Evolutionary conservation across 2,888 invertebrate species (phyloP).

Genomic region (Apodemia mormo): DNA sequence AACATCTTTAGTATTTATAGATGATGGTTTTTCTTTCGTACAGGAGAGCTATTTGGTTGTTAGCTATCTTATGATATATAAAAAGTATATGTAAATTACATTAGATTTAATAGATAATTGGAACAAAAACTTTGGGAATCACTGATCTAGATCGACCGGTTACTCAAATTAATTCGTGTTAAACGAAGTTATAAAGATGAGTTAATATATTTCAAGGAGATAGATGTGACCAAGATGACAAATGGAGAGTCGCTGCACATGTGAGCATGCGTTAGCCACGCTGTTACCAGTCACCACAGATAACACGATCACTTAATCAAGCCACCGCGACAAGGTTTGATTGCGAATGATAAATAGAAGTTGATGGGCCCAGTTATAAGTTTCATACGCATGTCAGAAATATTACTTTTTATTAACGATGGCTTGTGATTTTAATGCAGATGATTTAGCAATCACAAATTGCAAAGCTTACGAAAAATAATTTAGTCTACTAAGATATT

Average conservation of each 20-base stretch:
- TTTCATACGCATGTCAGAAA: constrained; percentile 21
- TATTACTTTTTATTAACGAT: constrained; percentile 21
- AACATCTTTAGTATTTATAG: no score
- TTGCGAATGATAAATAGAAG: constrained; percentile 64
- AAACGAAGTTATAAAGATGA: constrained; percentile 47
- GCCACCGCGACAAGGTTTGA: constrained; percentile 58
- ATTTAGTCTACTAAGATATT: no score
- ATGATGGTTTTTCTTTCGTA: no score
- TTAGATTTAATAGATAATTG: not conserved
- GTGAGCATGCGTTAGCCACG: constrained; percentile 31
- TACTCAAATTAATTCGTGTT: constrained; percentile 50
- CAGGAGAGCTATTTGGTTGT: no score
- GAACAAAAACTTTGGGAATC: not conserved
- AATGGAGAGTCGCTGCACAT: constrained; percentile 38
- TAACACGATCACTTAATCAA: constrained; percentile 62
- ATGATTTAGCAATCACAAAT: not conserved
- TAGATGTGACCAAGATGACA: constrained; percentile 41
- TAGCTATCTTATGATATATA: no score
- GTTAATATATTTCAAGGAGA: constrained; percentile 21
- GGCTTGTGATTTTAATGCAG: not conserved
- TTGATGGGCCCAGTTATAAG: constrained; percentile 29
- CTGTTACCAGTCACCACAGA: constrained; percentile 43
- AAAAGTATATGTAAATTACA: no score
- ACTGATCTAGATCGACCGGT: constrained; percentile 36
- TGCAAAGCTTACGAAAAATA: not conserved